Evolutionary conservation across 2,113 vertebrate genomes (phyloP).

Genomic region (Tachuris rubrigastra): DNA sequence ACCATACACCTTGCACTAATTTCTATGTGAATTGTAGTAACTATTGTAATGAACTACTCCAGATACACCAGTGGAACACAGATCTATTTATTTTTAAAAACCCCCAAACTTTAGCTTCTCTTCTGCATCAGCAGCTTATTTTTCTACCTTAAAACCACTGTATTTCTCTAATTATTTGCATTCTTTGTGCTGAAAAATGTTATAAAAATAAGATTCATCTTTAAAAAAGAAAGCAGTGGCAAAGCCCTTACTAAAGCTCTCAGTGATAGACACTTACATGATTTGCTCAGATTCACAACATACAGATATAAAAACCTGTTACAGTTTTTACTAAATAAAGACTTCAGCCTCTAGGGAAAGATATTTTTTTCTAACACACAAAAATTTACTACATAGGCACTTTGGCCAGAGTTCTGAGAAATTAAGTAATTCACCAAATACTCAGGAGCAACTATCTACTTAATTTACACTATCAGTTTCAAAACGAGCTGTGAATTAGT

Average conservation of each 20-base stretch:
- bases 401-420: background rate
- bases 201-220: background rate
- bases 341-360: background rate
- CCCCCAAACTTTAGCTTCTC: background rate
- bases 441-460: background rate
- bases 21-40: background rate
- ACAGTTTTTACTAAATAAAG: background rate
- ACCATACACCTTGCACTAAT: background rate
- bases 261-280: fast-evolving
- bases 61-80: background rate
- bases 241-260: background rate
- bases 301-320: background rate
- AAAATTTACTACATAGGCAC: background rate
- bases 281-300: background rate
- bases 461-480: background rate
- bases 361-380: background rate
- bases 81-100: background rate
- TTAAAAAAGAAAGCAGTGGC: background rate
- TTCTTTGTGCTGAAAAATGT: background rate
- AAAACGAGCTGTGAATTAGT: background rate
- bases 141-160: background rate
- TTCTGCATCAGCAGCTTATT: background rate
- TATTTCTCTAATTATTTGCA: background rate
- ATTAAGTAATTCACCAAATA: background rate
- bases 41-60: background rate